A percentile compares a stretch with the other conserved stretches of the same genome.
phyloP scores from a whole-genome alignment of 2,888 invertebrate genomes.

The Drosophila anomelani region DNA sequence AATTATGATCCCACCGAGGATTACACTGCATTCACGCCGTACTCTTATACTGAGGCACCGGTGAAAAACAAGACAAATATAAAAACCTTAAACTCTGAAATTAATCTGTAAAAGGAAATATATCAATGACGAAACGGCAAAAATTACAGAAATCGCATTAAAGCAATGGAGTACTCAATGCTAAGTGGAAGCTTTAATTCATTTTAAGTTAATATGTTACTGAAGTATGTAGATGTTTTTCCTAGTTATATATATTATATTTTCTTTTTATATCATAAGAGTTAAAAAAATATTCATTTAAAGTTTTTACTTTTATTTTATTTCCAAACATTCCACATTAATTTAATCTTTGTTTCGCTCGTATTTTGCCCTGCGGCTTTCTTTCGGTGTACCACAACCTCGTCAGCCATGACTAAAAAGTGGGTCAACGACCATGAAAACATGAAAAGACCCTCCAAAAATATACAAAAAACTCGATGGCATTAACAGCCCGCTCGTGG shows the following conservation, averaged over 20 bases:
- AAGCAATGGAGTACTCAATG: not conserved
- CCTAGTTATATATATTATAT: no score
- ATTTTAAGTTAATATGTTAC: not conserved
- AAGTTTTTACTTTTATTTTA: not conserved
- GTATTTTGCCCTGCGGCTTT: not conserved
- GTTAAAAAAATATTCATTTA: not conserved
- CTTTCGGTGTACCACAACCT: slow-evolving; percentile 1
- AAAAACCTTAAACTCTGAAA: not conserved
- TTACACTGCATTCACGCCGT: slow-evolving; percentile 63
- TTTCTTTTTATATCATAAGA: not conserved
- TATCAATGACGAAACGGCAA: not conserved
- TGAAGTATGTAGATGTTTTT: not conserved
- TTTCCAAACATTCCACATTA: no score
- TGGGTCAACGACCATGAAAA: slow-evolving; percentile 61
- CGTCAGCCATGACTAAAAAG: slow-evolving; percentile 33
- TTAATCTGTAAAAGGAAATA: not conserved
- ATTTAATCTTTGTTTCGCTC: no score
- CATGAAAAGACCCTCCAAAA: slow-evolving; percentile 20
- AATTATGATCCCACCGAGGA: slow-evolving; percentile 71
- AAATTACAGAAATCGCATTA: not conserved
- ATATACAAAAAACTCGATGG: slow-evolving; percentile 22
- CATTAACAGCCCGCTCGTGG: slow-evolving; percentile 17
- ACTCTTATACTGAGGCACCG: slow-evolving; percentile 12
- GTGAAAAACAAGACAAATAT: slow-evolving; percentile 4
- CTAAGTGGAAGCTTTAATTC: not conserved